These are phyloP conservation scores for Caenorhabditis latens DNA, from an alignment of 1,140 invertebrate species.

Conservation along the genomic window DNA sequence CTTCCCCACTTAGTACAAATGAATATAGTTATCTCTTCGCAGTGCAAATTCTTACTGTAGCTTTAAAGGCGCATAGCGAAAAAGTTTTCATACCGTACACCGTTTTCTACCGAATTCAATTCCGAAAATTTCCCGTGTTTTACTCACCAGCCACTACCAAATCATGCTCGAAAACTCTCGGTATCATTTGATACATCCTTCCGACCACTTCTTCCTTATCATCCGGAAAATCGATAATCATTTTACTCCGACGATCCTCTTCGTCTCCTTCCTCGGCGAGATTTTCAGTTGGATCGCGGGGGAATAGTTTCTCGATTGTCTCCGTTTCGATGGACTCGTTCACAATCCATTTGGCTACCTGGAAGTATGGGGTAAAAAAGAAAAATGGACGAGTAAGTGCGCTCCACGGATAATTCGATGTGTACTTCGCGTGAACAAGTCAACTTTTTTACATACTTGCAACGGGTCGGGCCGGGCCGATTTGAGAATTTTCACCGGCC, in stretches of 20 bases:
- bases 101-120: background rate
- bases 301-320: conserved; percentile 28
- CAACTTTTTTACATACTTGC: too few relatives aligned
- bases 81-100: background rate
- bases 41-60: too few relatives aligned
- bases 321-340: background rate
- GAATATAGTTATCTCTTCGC: too few relatives aligned
- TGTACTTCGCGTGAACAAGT: too few relatives aligned
- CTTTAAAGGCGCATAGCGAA: background rate
- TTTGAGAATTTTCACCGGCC: too few relatives aligned
- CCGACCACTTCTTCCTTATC: background rate
- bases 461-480: too few relatives aligned
- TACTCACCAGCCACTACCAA: conserved; percentile 27
- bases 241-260: conserved; percentile 27
- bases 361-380: background rate
- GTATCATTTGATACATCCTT: conserved; percentile 52
- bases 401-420: too few relatives aligned
- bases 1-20: too few relatives aligned
- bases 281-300: background rate
- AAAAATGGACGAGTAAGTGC: too few relatives aligned
- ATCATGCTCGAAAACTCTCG: conserved; percentile 35
- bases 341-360: conserved; percentile 38
- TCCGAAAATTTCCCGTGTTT: background rate
- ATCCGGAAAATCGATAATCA: conserved; percentile 40
- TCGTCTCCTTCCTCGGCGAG: conserved; percentile 22